Evolutionary conservation across 2,113 vertebrate species (phyloP).

Genomic region (Myotis lucifugus): DNA sequence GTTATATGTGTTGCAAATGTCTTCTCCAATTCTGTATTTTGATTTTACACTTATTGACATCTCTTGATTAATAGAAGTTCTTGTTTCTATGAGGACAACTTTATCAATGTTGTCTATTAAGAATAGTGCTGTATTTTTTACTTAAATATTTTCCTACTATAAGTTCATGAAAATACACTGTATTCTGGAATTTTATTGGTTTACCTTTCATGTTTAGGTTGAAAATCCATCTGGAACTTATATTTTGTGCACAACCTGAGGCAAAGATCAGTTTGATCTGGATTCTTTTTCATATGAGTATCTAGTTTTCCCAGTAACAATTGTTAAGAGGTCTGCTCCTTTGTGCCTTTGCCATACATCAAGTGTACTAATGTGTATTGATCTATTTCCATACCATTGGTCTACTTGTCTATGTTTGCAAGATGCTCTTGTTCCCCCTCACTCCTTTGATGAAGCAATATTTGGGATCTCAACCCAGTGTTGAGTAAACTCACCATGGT

Average conservation of each 20-base stretch:
- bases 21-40: neutral
- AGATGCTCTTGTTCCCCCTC: neutral
- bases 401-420: neutral
- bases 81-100: neutral
- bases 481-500: neutral
- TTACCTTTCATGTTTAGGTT: neutral
- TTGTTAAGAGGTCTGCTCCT: neutral
- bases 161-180: neutral
- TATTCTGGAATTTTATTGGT: neutral
- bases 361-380: neutral
- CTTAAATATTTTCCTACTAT: neutral
- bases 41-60: neutral
- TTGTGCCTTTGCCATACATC: neutral
- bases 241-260: neutral
- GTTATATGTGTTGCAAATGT: neutral
- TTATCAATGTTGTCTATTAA: neutral
- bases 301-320: neutral
- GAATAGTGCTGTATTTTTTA: neutral
- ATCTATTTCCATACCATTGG: neutral
- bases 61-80: neutral
- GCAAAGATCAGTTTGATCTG: neutral
- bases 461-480: neutral
- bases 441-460: neutral
- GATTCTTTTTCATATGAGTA: neutral
- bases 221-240: neutral